These are phyloP conservation scores for Caenorhabditis sp. DNA, from an alignment of 2,888 invertebrate genomes.

Conservation along the genomic window DNA sequence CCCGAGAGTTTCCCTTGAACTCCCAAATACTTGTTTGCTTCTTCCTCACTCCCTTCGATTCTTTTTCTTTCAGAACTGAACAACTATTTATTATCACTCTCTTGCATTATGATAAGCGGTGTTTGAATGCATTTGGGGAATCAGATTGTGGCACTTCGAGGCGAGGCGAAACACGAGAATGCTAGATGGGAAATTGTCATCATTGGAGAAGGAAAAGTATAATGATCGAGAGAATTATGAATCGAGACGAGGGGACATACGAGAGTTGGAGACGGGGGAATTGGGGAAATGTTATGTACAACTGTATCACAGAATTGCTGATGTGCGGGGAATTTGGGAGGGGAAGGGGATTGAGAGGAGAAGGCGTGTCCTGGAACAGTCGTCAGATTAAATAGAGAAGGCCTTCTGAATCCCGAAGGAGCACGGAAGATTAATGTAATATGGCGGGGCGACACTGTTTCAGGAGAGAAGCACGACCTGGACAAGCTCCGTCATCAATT, in stretches of 20 bases:
- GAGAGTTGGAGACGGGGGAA: constrained; percentile 2
- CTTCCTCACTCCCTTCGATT: constrained; percentile 1
- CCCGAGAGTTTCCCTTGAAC: no score
- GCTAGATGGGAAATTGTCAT: background rate
- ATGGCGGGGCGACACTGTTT: constrained; percentile 65
- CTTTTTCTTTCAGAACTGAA: background rate
- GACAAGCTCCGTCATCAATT: constrained; percentile 31
- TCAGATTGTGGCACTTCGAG: constrained; percentile 28
- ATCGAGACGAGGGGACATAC: constrained; percentile 13
- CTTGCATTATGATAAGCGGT: constrained; percentile 55
- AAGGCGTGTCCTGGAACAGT: constrained; percentile 65
- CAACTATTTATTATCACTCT: constrained; percentile 60
- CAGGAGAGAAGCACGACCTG: constrained; percentile 48
- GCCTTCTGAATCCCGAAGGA: background rate
- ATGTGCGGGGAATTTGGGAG: constrained; percentile 14
- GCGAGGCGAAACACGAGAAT: constrained; percentile 18
- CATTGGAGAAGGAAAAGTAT: constrained; percentile 4
- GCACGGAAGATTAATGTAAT: constrained; percentile 48
- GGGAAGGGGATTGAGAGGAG: constrained; percentile 38
- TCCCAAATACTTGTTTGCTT: no score
- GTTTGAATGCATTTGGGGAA: constrained; percentile 40
- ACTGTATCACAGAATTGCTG: constrained; percentile 57
- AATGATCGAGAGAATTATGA: constrained; percentile 8
- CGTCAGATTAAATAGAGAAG: constrained; percentile 25
- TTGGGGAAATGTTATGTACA: constrained; percentile 39